phyloP scores from a whole-genome alignment of 2,113 vertebrate genomes.

The Actinemys pallida region DNA sequence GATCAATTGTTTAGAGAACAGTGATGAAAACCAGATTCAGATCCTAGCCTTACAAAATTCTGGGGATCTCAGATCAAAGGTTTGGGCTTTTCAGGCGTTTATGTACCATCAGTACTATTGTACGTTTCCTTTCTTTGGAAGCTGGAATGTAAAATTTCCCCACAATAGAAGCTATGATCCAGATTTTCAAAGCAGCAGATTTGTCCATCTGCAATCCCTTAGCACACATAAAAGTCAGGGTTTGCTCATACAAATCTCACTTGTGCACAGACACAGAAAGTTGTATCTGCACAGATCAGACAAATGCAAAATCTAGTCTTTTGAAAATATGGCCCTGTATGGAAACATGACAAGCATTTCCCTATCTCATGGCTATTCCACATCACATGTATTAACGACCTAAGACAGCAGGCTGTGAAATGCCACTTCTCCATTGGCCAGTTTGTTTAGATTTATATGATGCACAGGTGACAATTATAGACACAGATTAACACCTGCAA shows the following conservation, averaged over 20 bases:
- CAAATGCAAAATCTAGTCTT: neutral
- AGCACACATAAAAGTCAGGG: neutral
- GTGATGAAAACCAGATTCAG: neutral
- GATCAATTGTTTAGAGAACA: neutral
- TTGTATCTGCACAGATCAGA: neutral
- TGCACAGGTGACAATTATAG: neutral
- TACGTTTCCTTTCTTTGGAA: neutral
- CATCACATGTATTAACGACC: neutral
- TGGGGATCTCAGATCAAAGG: neutral
- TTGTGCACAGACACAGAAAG: neutral
- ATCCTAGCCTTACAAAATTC: neutral
- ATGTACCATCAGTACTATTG: neutral
- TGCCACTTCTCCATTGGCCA: neutral
- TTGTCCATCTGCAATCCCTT: neutral
- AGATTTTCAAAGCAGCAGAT: neutral
- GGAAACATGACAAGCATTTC: neutral
- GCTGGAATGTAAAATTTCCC: neutral
- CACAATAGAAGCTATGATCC: neutral
- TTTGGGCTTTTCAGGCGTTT: neutral
- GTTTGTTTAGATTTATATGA: neutral
- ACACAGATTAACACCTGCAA: neutral
- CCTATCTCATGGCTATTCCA: constrained; percentile 11
- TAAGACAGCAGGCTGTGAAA: neutral
- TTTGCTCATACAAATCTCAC: neutral
- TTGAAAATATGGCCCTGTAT: neutral